Evolutionary conservation across 2,888 invertebrate species (phyloP), one percentile per base, ranked within the genome.

Genomic region (Acanthosepion pharaonis): DNA sequence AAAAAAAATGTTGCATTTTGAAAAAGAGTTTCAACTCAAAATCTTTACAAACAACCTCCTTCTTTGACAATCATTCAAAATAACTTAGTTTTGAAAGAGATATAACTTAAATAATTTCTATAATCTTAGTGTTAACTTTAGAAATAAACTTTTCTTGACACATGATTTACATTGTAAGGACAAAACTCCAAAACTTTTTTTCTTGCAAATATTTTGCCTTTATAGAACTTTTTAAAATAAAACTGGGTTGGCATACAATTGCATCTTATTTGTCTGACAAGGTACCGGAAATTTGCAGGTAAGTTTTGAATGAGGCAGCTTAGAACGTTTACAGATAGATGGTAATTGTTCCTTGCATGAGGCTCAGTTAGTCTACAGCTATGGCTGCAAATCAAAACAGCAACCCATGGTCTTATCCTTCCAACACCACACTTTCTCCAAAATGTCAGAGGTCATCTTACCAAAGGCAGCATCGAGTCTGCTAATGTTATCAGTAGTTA

Each of bases 391-490:
- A 78, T 33, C 78, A 78, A 78, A 78, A 78, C 78, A 78, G n/a
- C 78, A n/a, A 78, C 18, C 78, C 78, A 11, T 78, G 33, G 78
- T 78, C n/a, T 9, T 78, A 33, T 15, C n/a, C 33, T 78, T 78
- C n/a, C n/a, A 78, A 78, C n/a, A 33, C 78, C 78, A 78, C 78
- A 15, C 78, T n/a, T n/a, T 78, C 78, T 78, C 8, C 11, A 33
- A 78, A 78, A 78, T 78, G n/a, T 78, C 78, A 78, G 18, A 78
- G 78, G 78, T 78, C n/a, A 78, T 78, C 78, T 78, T 78, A 78
- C 78, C 78, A 78, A 78, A 78, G 78, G 78, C n/a, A 78, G n/a
- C 18, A 33, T n/a, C 11, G 15, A 18, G n/a, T 78, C 78, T 78
- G n/a, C 78, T 78, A 15, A 78, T 78, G 33, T 78, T n/a, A 78